phyloP scores from a whole-genome alignment of 2,888 invertebrate species.

The Agapetus fuscipes region DNA sequence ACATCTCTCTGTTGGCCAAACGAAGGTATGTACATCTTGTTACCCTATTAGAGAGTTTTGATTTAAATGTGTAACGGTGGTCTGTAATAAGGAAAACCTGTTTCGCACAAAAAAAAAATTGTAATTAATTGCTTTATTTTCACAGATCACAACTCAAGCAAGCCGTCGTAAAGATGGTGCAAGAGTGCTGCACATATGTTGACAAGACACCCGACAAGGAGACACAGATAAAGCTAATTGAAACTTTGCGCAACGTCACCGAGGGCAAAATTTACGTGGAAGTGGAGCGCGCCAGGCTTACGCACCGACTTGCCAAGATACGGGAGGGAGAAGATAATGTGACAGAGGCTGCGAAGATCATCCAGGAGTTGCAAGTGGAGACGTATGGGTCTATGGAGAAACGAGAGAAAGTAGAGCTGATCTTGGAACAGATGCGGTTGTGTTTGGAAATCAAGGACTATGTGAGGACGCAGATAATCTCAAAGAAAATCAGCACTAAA shows the following conservation, averaged over 20 bases:
- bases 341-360: conserved; percentile 82
- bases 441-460: conserved; percentile 94
- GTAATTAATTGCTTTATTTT: conserved; percentile 2
- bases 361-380: conserved; percentile 93
- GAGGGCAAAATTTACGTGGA: conserved; percentile 99
- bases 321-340: conserved; percentile 78
- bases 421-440: conserved; percentile 96
- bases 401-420: conserved; percentile 91
- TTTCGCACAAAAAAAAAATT: too few relatives aligned
- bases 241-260: conserved; percentile 88
- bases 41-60: too few relatives aligned
- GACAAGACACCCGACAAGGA: conserved; percentile 88
- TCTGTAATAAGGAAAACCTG: too few relatives aligned
- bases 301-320: conserved; percentile 78
- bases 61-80: too few relatives aligned
- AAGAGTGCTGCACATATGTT: conserved; percentile 88
- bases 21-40: conserved; percentile 52
- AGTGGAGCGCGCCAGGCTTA: conserved; percentile 93
- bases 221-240: conserved; percentile 86
- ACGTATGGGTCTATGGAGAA: conserved; percentile 99
- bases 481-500: conserved; percentile 95
- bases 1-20: conserved; percentile 83
- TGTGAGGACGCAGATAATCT: conserved; percentile 95
- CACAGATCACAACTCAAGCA: conserved; percentile 83
- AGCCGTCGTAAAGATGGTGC: conserved; percentile 94